Conservation (phyloP, 2,797 vertebrate species). For the Cottoperca gobio region DNA sequence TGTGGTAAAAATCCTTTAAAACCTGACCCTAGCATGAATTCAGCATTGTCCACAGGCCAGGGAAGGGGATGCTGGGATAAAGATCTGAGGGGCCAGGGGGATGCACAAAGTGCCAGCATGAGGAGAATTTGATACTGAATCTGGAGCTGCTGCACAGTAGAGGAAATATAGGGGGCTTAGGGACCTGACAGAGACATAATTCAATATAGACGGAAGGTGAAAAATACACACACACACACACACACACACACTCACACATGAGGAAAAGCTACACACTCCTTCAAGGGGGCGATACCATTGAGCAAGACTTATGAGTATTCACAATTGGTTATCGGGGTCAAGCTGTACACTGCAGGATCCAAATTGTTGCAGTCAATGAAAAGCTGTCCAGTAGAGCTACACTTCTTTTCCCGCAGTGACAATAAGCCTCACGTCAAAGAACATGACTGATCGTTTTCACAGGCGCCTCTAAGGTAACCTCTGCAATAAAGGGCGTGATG, state of each 20-base stretch:
- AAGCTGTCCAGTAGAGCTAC: slow-evolving; percentile 53
- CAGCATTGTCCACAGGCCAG: slow-evolving; percentile 68
- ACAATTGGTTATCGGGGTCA: slow-evolving; percentile 76
- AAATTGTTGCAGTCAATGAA: slow-evolving; percentile 73
- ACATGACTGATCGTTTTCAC: slow-evolving; percentile 69
- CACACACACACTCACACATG: slow-evolving; percentile 42
- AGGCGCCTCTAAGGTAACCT: slow-evolving; percentile 63
- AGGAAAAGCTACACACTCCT: slow-evolving; percentile 46
- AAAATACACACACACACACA: slow-evolving; percentile 48
- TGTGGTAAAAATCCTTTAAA: slow-evolving; percentile 67
- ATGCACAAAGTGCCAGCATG: slow-evolving; percentile 80
- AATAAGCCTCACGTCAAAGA: slow-evolving; percentile 67
- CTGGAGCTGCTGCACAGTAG: slow-evolving; percentile 76
- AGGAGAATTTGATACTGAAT: slow-evolving; percentile 84
- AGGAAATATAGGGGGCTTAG: slow-evolving; percentile 85
- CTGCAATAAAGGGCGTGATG: slow-evolving; percentile 49
- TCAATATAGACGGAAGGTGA: slow-evolving; percentile 79
- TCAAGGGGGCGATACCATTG: slow-evolving; percentile 40
- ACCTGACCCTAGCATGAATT: slow-evolving; percentile 75
- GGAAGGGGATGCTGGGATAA: slow-evolving; percentile 73
- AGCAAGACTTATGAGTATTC: slow-evolving; percentile 70
- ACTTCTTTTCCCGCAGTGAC: slow-evolving; percentile 50
- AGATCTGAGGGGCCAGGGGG: slow-evolving; percentile 77
- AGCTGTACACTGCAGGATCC: slow-evolving; percentile 67
- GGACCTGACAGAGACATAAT: slow-evolving; percentile 87